Percentiles rank a stretch among this genome's conserved stretches.
Evolutionary conservation across 1,140 invertebrate genomes (phyloP).

Genomic region (Periplaneta americana): DNA sequence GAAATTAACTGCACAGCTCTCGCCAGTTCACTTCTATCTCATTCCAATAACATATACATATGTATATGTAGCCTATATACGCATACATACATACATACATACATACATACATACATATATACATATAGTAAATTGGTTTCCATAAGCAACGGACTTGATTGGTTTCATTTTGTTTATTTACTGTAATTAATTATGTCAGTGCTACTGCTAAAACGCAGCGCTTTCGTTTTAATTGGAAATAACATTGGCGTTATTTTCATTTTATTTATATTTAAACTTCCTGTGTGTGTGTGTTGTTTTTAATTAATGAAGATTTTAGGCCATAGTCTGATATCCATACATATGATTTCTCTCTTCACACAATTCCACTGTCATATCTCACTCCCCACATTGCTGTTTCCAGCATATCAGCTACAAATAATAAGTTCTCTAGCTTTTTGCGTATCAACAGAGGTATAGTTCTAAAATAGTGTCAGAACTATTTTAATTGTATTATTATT

Average conservation of each 20-base stretch:
- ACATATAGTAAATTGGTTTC: not conserved
- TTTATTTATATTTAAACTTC: not conserved
- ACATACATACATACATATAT: too few species aligned
- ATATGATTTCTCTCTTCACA: not conserved
- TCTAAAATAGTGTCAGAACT: too few species aligned
- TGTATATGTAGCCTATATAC: too few species aligned
- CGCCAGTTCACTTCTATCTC: too few species aligned
- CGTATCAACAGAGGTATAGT: too few species aligned
- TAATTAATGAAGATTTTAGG: not conserved
- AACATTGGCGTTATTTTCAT: not conserved
- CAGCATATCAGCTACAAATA: too few species aligned
- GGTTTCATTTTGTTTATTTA: not conserved
- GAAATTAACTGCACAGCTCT: not conserved
- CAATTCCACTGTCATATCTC: not conserved
- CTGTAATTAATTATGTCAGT: not conserved
- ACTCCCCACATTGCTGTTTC: not conserved
- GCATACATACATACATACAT: too few species aligned
- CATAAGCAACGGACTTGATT: not conserved
- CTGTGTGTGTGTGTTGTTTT: not conserved
- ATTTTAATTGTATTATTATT: too few species aligned
- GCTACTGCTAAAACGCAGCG: not conserved
- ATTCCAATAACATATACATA: too few species aligned
- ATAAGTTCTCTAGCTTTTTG: too few species aligned
- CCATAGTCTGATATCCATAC: not conserved
- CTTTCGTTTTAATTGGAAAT: not conserved